Percentiles rank a stretch among this genome's conserved stretches.
Conservation (phyloP, 2,888 invertebrate species). For the Trichogramma dendrolimi region DNA sequence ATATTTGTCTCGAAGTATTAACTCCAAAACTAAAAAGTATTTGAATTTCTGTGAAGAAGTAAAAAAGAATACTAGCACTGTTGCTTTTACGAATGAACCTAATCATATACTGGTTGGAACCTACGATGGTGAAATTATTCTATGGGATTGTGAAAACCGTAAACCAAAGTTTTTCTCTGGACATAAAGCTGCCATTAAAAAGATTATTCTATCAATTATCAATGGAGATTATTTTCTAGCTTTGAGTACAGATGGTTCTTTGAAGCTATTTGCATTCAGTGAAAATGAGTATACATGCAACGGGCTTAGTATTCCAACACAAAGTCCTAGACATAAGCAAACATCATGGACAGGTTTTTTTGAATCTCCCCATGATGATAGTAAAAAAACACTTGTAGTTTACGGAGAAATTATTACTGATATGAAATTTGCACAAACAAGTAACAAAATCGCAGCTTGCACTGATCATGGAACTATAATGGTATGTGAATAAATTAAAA, state of each 20-base stretch:
- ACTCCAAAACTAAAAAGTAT: conserved; percentile 28
- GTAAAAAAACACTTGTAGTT: conserved; percentile 35
- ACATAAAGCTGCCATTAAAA: conserved; percentile 36
- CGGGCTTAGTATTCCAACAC: conserved; percentile 19
- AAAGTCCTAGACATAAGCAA: conserved; percentile 46
- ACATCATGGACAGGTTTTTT: conserved; percentile 39
- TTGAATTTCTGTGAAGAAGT: conserved; percentile 57
- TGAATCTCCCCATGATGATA: conserved; percentile 37
- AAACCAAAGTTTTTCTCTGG: conserved; percentile 51
- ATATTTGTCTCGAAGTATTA: conserved; percentile 58
- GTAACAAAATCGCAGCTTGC: conserved; percentile 41
- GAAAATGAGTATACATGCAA: conserved; percentile 32
- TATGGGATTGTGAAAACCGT: conserved; percentile 60
- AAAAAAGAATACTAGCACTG: conserved; percentile 50
- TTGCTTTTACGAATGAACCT: conserved; percentile 49
- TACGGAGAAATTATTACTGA: conserved; percentile 38
- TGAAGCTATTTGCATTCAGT: conserved; percentile 54
- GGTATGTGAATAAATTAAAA: conserved; percentile 31
- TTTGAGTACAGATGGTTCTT: conserved; percentile 56
- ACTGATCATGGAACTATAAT: conserved; percentile 38
- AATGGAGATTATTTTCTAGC: conserved; percentile 59
- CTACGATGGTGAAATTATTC: conserved; percentile 53
- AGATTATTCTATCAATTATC: conserved; percentile 53
- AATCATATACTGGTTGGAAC: conserved; percentile 55
- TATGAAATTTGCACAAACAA: conserved; percentile 37